Percentiles rank a stretch among this genome's conserved stretches.
Evolutionary conservation across 2,113 vertebrate species (phyloP).

Genomic region (Sinocyclocheilus anophthalmus): DNA sequence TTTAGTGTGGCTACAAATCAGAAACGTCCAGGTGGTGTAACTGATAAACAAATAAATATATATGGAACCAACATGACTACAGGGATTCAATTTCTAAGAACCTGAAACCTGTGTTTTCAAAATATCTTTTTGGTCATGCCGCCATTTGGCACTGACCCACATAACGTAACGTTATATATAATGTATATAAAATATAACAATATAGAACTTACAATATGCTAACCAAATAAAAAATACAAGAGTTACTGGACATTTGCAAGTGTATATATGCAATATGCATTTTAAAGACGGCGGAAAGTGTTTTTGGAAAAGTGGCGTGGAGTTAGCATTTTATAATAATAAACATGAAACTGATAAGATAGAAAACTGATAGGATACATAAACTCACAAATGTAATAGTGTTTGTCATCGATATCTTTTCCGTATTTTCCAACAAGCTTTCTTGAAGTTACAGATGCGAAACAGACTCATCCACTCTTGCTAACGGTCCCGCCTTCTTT

Average conservation of each 20-base stretch:
- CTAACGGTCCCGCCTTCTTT: constrained; percentile 60
- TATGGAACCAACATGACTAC: background rate
- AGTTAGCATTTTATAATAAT: background rate
- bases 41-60: background rate
- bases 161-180: background rate
- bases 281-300: background rate
- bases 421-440: constrained; percentile 25
- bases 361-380: background rate
- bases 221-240: background rate
- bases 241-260: background rate
- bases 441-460: constrained; percentile 33
- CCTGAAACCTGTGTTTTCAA: background rate
- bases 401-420: constrained; percentile 22
- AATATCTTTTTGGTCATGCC: background rate
- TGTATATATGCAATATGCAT: no score
- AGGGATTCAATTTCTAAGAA: background rate
- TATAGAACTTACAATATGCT: background rate
- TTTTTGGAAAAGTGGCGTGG: background rate
- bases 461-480: constrained; percentile 70
- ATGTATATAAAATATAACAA: background rate
- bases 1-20: background rate
- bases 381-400: background rate
- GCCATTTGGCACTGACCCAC: background rate
- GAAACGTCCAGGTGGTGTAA: background rate
- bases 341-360: background rate